phyloP scores from a whole-genome alignment of 2,113 vertebrate genomes.

The Hypocryptadius cinnamomeus region DNA sequence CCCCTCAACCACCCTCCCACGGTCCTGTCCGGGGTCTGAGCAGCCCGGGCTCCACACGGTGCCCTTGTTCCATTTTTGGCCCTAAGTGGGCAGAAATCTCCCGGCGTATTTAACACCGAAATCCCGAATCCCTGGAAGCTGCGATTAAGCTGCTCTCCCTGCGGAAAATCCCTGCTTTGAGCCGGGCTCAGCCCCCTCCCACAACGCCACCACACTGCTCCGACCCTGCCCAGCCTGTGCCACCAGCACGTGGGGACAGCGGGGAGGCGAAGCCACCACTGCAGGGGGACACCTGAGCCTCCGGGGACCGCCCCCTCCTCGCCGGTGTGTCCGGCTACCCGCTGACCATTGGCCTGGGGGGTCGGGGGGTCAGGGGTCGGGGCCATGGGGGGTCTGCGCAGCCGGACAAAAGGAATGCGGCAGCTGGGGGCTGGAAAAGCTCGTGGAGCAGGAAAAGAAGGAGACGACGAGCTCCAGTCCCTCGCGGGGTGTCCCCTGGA shows the following conservation, averaged over 20 bases:
- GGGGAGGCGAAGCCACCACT: background rate
- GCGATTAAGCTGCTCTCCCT: background rate
- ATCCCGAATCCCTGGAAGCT: slow-evolving; percentile 8
- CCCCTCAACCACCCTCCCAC: background rate
- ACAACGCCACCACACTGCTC: background rate
- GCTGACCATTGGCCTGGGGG: background rate
- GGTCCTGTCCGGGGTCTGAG: rapidly evolving
- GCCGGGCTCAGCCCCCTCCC: background rate
- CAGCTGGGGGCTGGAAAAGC: background rate
- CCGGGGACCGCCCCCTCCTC: background rate
- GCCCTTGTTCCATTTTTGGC: slow-evolving; percentile 5
- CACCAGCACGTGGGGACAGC: background rate
- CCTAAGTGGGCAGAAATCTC: slow-evolving; percentile 19
- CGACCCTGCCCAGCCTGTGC: background rate
- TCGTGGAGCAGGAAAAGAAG: background rate
- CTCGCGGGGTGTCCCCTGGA: no score
- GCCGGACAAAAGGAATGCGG: background rate
- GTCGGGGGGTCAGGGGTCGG: background rate
- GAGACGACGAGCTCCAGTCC: background rate
- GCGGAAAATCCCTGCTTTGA: background rate
- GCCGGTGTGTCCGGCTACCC: background rate
- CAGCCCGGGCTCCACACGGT: background rate
- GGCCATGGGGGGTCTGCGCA: rapidly evolving
- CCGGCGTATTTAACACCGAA: background rate
- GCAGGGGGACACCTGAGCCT: background rate